These are phyloP conservation scores for Hexactinellida sp. DNA, from an alignment of 37 sponge, comb jelly and placozoan genomes.

Conservation along the genomic window DNA sequence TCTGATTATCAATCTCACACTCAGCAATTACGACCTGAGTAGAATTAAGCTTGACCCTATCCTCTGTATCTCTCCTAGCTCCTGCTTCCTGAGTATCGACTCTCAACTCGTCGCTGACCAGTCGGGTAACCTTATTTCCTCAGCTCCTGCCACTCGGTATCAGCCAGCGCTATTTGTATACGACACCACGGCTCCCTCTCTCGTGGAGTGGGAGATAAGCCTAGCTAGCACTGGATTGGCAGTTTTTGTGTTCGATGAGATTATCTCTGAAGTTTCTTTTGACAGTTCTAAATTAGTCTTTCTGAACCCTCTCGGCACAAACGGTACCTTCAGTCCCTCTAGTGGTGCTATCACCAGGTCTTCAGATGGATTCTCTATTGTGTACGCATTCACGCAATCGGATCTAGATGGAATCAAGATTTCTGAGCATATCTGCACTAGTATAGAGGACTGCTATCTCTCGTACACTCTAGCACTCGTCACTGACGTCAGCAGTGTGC, in stretches of 20 bases:
- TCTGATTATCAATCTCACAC: conserved; percentile 23
- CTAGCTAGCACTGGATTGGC: conserved; percentile 22
- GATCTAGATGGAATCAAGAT: conserved; percentile 19
- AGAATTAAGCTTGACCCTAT: conserved; percentile 48
- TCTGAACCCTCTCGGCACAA: background rate
- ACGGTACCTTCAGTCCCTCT: background rate
- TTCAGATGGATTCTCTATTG: background rate
- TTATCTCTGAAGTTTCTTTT: conserved; percentile 28
- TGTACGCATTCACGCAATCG: conserved; percentile 1
- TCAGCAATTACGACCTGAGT: conserved; percentile 39
- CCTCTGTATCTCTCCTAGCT: conserved; percentile 34
- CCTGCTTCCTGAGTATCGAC: background rate
- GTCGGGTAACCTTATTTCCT: conserved; percentile 35
- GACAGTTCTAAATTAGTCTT: background rate
- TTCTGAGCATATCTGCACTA: background rate
- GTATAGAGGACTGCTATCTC: background rate
- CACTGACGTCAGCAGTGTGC: background rate
- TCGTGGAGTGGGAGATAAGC: conserved; percentile 30
- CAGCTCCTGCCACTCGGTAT: background rate
- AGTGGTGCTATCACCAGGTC: background rate
- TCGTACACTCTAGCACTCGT: background rate
- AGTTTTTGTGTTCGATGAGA: conserved; percentile 65
- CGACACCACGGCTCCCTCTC: conserved; percentile 48
- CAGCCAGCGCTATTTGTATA: conserved; percentile 36
- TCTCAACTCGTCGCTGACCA: conserved; percentile 38